A percentile compares a stretch with the other conserved stretches of the same genome.
Conservation (phyloP, 2,888 invertebrate species). For the Drosophila subsilvestris region DNA sequence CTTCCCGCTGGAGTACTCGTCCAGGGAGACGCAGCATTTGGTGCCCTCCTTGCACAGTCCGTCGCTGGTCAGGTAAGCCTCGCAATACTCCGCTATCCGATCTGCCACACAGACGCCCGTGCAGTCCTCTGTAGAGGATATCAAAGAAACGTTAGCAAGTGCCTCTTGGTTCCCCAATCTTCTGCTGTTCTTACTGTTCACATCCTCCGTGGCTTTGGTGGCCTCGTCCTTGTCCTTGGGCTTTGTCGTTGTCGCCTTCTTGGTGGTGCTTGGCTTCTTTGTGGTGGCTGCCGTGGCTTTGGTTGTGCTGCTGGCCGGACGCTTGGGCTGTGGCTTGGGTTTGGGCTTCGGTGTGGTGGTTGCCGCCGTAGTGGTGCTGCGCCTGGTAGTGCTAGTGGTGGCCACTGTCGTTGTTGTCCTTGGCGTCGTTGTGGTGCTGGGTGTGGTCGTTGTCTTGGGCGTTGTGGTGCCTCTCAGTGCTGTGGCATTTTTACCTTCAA, state of each 20-base stretch:
- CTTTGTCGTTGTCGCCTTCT: constrained; percentile 68
- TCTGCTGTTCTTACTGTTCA: constrained; percentile 58
- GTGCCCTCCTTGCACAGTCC: constrained; percentile 90
- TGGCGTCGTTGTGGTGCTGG: constrained; percentile 56
- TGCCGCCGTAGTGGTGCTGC: constrained; percentile 64
- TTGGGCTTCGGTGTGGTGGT: constrained; percentile 70
- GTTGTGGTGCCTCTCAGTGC: constrained; percentile 54
- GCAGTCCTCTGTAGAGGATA: constrained; percentile 84
- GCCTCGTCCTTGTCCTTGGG: constrained; percentile 61
- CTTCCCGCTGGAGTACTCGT: constrained; percentile 88
- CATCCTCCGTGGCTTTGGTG: constrained; percentile 68
- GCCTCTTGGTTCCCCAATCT: neutral
- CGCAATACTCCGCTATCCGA: constrained; percentile 92
- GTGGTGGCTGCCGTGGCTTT: constrained; percentile 62
- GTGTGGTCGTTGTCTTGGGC: constrained; percentile 51
- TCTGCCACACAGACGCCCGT: constrained; percentile 94
- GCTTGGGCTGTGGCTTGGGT: constrained; percentile 70
- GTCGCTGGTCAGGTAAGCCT: constrained; percentile 90
- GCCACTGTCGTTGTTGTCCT: constrained; percentile 67
- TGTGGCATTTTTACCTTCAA: constrained; percentile 84
- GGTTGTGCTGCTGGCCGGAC: constrained; percentile 71
- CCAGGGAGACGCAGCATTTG: constrained; percentile 92
- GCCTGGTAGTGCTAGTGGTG: constrained; percentile 75
- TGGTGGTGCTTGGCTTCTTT: constrained; percentile 71
- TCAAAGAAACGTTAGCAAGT: constrained; percentile 12